Evolutionary conservation across 2,888 invertebrate genomes (phyloP).

Genomic region (Oscheius onirici): DNA sequence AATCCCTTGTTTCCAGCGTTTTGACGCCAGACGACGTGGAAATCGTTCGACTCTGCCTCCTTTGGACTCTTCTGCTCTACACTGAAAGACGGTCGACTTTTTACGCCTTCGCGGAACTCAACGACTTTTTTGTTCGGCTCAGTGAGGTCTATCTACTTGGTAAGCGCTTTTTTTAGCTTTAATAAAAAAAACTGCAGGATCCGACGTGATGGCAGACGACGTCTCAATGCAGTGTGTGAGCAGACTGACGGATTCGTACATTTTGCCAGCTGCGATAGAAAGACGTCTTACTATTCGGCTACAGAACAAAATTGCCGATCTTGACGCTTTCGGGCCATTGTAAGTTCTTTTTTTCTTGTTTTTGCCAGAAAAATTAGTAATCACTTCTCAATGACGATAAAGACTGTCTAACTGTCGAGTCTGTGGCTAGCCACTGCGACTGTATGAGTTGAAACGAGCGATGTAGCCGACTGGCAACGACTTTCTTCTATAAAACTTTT

Average conservation of each 20-base stretch:
- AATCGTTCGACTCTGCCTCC: conserved; percentile 58
- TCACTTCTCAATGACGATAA: no score
- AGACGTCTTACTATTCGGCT: conserved; percentile 52
- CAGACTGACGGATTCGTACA: conserved; percentile 46
- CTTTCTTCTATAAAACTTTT: no score
- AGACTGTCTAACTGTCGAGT: no score
- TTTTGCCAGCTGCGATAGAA: conserved; percentile 41
- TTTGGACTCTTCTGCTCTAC: conserved; percentile 61
- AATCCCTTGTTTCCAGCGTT: conserved; percentile 13
- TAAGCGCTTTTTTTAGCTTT: conserved; percentile 25
- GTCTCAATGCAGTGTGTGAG: conserved; percentile 38
- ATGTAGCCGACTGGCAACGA: no score
- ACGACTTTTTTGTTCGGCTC: conserved; percentile 59
- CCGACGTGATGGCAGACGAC: conserved; percentile 56
- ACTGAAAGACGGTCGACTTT: conserved; percentile 52
- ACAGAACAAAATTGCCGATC: conserved; percentile 52
- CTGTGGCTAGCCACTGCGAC: no score
- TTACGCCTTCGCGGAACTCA: conserved; percentile 48
- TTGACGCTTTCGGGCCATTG: conserved; percentile 69
- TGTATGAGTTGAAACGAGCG: no score
- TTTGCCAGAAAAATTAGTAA: no score
- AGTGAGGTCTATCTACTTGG: conserved; percentile 61
- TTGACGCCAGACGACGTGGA: conserved; percentile 62
- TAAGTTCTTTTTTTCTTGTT: conserved; percentile 31
- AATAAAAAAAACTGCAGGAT: conserved; percentile 36